Conservation (phyloP, 2,888 invertebrate species). For the Balanococcus diminutus region DNA sequence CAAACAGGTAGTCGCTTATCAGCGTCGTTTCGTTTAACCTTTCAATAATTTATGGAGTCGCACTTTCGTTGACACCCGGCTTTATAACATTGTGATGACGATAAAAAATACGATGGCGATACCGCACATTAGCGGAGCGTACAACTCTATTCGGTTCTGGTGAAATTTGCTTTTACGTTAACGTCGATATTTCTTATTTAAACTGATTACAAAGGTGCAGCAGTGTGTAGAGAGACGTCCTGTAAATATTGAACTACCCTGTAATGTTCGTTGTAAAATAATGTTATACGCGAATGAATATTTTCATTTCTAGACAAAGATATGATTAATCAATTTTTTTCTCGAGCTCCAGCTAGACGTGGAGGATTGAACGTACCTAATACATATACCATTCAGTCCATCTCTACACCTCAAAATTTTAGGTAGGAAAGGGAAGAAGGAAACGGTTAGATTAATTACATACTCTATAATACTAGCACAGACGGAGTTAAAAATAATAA, state of each 20-base stretch:
- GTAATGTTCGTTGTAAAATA: neutral
- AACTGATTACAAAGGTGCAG: neutral
- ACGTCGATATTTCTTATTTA: neutral
- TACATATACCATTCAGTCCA: neutral
- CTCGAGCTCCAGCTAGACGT: too few species aligned
- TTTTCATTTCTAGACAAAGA: neutral
- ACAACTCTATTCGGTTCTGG: neutral
- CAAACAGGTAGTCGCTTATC: slow-evolving; percentile 43
- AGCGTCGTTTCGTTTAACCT: slow-evolving; percentile 39
- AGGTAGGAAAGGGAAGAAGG: neutral
- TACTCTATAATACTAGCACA: neutral
- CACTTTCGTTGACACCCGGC: slow-evolving; percentile 21
- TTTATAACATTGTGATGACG: slow-evolving; percentile 15
- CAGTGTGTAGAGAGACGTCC: neutral
- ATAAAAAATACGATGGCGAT: slow-evolving; percentile 18
- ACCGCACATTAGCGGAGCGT: neutral
- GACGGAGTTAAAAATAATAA: neutral
- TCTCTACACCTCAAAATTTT: neutral
- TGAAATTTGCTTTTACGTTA: neutral
- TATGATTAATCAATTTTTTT: neutral
- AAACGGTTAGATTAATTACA: neutral
- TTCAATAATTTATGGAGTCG: slow-evolving; percentile 41
- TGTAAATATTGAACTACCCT: neutral
- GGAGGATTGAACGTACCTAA: neutral
- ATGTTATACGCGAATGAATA: too few species aligned